These are phyloP conservation scores for Hesperophylax magnus DNA, from an alignment of 1,140 invertebrate species.

Conservation along the genomic window DNA sequence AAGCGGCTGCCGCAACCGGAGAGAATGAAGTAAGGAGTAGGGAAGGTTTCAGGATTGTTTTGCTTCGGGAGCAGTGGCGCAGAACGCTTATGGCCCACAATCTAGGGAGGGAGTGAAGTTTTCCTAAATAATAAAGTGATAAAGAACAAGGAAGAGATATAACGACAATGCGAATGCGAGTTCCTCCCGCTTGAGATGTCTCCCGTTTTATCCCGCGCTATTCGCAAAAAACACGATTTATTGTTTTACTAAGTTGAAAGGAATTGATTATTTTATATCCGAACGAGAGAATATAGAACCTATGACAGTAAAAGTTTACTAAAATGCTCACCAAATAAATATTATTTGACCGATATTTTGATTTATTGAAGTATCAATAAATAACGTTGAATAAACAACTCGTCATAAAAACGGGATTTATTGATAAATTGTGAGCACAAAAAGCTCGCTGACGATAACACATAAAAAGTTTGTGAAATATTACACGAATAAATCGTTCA, in stretches of 20 bases:
- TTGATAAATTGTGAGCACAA: too few relatives aligned
- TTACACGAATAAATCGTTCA: too few relatives aligned
- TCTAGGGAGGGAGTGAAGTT: not conserved
- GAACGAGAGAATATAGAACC: too few relatives aligned
- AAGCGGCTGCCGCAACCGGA: not conserved
- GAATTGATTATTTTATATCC: not conserved
- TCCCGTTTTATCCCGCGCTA: not conserved
- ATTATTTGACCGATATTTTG: too few relatives aligned
- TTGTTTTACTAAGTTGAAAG: not conserved
- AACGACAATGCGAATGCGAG: constrained; percentile 4
- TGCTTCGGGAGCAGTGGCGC: constrained; percentile 12
- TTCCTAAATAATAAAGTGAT: constrained; percentile 31
- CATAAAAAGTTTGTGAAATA: too few relatives aligned
- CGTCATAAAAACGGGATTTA: too few relatives aligned
- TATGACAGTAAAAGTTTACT: too few relatives aligned
- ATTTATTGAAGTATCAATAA: too few relatives aligned
- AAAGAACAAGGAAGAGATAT: constrained; percentile 19
- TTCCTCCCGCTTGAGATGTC: constrained; percentile 3
- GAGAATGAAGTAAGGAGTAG: not conserved
- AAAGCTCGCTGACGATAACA: too few relatives aligned
- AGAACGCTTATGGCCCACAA: not conserved
- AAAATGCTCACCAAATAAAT: too few relatives aligned
- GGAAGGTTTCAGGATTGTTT: constrained; percentile 16
- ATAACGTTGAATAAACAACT: too few relatives aligned
- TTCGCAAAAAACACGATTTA: constrained; percentile 14